phyloP scores from a whole-genome alignment of 2,113 vertebrate species.

The Glaucomys volans region DNA sequence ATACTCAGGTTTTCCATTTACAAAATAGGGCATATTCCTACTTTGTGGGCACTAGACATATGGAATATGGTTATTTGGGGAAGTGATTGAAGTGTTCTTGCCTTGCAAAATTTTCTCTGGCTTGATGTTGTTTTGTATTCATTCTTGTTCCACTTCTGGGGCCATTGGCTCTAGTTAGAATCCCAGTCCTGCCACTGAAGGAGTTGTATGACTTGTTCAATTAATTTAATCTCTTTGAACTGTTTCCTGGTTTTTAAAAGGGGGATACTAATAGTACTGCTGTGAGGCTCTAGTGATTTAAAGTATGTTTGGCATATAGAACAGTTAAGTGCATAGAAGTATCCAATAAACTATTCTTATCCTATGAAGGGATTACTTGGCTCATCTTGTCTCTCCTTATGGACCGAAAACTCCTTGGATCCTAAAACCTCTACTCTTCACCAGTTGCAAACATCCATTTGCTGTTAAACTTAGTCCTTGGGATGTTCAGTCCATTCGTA shows the following conservation, averaged over 20 bases:
- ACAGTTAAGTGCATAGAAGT: neutral
- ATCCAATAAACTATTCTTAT: neutral
- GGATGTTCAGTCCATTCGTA: neutral
- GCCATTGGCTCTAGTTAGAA: neutral
- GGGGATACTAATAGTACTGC: too few species aligned
- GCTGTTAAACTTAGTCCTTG: neutral
- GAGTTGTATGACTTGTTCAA: neutral
- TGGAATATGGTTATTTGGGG: neutral
- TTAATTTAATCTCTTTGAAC: neutral
- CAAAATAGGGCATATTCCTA: neutral
- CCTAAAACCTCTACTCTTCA: neutral
- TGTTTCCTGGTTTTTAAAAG: neutral
- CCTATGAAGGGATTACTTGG: neutral
- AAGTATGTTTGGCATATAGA: fast-evolving
- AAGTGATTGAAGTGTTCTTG: neutral
- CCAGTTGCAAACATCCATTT: neutral
- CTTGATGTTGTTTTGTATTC: neutral
- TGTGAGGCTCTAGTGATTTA: neutral
- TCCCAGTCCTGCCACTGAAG: neutral
- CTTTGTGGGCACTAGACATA: neutral
- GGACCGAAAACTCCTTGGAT: neutral
- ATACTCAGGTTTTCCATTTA: neutral
- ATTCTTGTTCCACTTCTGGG: neutral
- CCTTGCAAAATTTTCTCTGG: neutral
- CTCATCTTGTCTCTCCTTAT: neutral